Evolutionary conservation across 2,888 invertebrate genomes (phyloP), one percentile per base, ranked within the genome.

Genomic region (Clostera curtula): DNA sequence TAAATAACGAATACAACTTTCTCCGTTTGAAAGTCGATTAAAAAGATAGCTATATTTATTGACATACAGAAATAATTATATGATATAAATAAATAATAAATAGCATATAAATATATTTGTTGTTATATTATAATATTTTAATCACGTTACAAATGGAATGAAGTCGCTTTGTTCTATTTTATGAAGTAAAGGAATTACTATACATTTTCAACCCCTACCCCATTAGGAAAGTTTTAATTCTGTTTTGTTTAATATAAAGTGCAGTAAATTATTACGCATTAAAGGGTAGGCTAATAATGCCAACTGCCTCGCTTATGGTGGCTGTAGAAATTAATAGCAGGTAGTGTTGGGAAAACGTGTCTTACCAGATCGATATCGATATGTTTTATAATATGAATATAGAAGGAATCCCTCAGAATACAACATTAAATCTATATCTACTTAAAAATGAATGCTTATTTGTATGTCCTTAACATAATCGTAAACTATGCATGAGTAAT

Each of bases 231-330:
- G 68, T 77, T 79, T 76, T 71, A 74, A 79, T 72, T 70, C 64
- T 72, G 73, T 76, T 79, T 76, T 75, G 73, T 73, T 72, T 74
- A 74, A 74, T 77, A 76, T 73, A 68, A 73, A 72, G 66, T 74
- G 75, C 72, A 77, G 74, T 80, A 80, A 80, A 79, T 80, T 77
- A 80, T 77, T 68, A 73, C 70, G 65, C 68, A 76, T 79, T 79
- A 76, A 77, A 70, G 76, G 79, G 74, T 71, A 59, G 66, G 75
- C 76, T 75, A 77, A 80, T 79, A 80, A 74, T 67, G 57, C 65
- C 72, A 68, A 74, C 73, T 73, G 71, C 67, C 63, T 68, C 70
- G 73, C 71, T 75, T 73, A 73, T 67, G 69, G 72, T 64, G 57
- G 65, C 64, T 68, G 72, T 68, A 67, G 65, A 77, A 76, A 79